Base-by-base conservation (phyloP, 2,797 vertebrate species). In the Sebastes jordani region DNA sequence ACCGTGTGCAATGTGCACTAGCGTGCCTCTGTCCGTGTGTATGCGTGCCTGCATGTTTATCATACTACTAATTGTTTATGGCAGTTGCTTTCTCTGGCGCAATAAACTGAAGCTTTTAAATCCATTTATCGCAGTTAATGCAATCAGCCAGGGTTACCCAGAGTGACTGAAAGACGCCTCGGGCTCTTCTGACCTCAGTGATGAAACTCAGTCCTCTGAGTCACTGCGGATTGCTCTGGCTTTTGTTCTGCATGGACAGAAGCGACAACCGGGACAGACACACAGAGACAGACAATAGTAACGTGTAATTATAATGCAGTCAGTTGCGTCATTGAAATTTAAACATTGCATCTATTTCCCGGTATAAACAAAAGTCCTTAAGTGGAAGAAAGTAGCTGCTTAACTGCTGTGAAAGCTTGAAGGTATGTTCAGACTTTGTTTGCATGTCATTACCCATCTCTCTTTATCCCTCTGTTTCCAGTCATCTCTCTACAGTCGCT, bases 81-180 rank as follows among this genome's bases (percentile, higher is more conserved):
- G 87, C 86, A 90, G 86, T 78, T 87, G 80, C 79, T 90, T 88
- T 89, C 87, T 90, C 86, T 87, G 86, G 76, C 60, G 42, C 88
- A 86, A 89, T 93, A 91, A 93, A 89, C 84, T 88, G 80, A 90
- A 90, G 82, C 89, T 91, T 91, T 93, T 81, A 90, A 92, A 91
- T 89, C 80, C 65, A 76, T 93, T 92, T 88, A 72, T 84, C 81
- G 77, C 71, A 72, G 84, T 83, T 93, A 93, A 94, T 91, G 78
- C 78, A 86, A 91, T 93, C 82, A 92, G 70, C 70, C 79, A 23
- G 74, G 84, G 81, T 86, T 70, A 84, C 60, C 64, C 78, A 74
- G 83, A 88, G 84, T 76, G 83, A 85, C 76, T 74, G 84, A 86
- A 75, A 78, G 78, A 61, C 81, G 85, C 91, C 80, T 2, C 0